phyloP scores from a whole-genome alignment of 2,113 vertebrate species.

The Glaucomys volans region DNA sequence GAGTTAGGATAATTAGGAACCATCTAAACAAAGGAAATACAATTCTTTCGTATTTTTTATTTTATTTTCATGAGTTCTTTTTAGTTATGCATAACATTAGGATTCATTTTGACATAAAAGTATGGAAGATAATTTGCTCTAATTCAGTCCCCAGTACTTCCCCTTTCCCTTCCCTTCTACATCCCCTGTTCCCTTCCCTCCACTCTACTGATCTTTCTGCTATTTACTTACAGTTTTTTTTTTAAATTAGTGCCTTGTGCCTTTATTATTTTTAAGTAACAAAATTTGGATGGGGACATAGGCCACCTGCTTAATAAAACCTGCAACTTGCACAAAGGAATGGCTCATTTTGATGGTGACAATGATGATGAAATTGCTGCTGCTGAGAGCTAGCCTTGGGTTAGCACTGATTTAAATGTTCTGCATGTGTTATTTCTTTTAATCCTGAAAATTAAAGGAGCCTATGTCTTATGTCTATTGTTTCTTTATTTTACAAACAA shows the following conservation, averaged over 20 bases:
- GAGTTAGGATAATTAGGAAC: constrained; percentile 25
- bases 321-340: background rate
- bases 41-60: background rate
- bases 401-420: background rate
- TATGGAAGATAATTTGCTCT: too few species aligned
- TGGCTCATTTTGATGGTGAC: background rate
- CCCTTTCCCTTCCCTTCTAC: too few species aligned
- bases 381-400: background rate
- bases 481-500: background rate
- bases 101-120: too few species aligned
- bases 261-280: constrained; percentile 11
- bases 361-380: background rate
- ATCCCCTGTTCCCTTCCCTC: too few species aligned
- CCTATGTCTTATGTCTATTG: background rate
- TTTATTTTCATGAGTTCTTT: too few species aligned
- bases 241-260: too few species aligned
- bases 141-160: too few species aligned
- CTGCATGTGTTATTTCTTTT: background rate
- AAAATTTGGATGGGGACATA: background rate
- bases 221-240: too few species aligned
- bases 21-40: background rate
- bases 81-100: too few species aligned
- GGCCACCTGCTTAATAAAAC: background rate
- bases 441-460: background rate
- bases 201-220: too few species aligned